These are phyloP conservation scores for Caenorhabditis auriculariae DNA, from an alignment of 2,888 invertebrate genomes.

Conservation along the genomic window DNA sequence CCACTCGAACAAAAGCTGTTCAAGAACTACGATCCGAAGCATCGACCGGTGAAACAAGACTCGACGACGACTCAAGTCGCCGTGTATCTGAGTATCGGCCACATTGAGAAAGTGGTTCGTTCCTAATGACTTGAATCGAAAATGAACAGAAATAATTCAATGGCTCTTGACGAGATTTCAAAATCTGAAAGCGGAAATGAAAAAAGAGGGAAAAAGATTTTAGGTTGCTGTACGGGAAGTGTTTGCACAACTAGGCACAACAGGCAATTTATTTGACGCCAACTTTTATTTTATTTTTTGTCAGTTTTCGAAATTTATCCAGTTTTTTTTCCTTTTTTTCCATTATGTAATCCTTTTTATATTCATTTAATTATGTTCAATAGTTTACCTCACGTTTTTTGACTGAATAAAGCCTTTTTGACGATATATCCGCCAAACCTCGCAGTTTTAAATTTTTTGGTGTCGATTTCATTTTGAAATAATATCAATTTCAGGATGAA, in stretches of 20 bases:
- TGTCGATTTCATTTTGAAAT: not conserved
- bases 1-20: slow-evolving; percentile 12
- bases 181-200: not conserved
- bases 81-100: slow-evolving; percentile 53
- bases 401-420: not conserved
- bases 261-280: too few species aligned
- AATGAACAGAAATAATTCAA: not conserved
- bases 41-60: slow-evolving; percentile 58
- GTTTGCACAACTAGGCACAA: too few species aligned
- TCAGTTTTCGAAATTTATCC: too few species aligned
- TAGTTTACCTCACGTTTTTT: not conserved
- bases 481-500: slow-evolving; percentile 48
- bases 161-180: not conserved
- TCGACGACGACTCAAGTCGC: slow-evolving; percentile 45
- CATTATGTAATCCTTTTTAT: too few species aligned
- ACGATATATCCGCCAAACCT: not conserved
- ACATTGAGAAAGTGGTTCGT: slow-evolving; percentile 60
- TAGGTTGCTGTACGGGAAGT: too few species aligned
- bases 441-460: not conserved
- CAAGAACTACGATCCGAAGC: slow-evolving; percentile 44
- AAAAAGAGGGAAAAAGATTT: too few species aligned
- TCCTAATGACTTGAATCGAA: not conserved
- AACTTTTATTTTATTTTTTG: too few species aligned
- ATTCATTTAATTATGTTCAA: not conserved
- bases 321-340: too few species aligned